A percentile compares a stretch with the other conserved stretches of the same genome.
phyloP scores from a whole-genome alignment of 2,888 invertebrate species.

The Agrypnus murinus region DNA sequence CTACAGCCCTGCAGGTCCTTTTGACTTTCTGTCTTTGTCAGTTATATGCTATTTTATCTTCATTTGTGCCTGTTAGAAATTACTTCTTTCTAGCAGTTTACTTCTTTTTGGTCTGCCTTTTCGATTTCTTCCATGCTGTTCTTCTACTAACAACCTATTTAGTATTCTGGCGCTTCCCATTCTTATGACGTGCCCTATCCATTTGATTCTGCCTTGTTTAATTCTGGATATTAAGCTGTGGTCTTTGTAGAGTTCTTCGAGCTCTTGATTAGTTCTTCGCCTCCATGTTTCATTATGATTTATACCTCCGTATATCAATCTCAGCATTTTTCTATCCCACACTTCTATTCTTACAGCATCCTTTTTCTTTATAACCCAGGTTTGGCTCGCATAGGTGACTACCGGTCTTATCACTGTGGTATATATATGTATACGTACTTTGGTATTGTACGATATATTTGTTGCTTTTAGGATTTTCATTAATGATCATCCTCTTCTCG shows the following conservation, averaged over 20 bases:
- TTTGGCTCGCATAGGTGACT: not conserved
- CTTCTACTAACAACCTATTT: not conserved
- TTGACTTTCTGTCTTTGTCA: too few species aligned
- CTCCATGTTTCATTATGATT: not conserved
- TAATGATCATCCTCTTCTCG: slow-evolving; percentile 5
- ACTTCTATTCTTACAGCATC: not conserved
- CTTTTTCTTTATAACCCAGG: not conserved
- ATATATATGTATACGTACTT: slow-evolving; percentile 3
- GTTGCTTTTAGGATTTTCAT: not conserved
- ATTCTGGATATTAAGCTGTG: slow-evolving; percentile 9
- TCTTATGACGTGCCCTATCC: not conserved
- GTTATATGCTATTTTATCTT: too few species aligned
- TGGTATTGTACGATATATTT: slow-evolving; percentile 1
- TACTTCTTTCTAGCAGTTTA: too few species aligned
- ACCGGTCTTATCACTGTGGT: too few species aligned
- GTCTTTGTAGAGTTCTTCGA: too few species aligned
- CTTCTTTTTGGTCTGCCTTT: too few species aligned
- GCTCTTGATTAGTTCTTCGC: slow-evolving; percentile 3
- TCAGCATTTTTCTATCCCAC: slow-evolving; percentile 2
- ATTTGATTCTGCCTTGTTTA: not conserved
- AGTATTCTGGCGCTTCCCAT: not conserved
- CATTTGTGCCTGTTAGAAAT: too few species aligned
- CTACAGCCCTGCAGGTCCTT: too few species aligned
- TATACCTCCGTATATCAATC: too few species aligned
- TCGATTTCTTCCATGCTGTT: not conserved